A percentile compares a stretch with the other conserved stretches of the same genome.
Evolutionary conservation across 2,888 invertebrate genomes (phyloP).

Genomic region (Automeris io): DNA sequence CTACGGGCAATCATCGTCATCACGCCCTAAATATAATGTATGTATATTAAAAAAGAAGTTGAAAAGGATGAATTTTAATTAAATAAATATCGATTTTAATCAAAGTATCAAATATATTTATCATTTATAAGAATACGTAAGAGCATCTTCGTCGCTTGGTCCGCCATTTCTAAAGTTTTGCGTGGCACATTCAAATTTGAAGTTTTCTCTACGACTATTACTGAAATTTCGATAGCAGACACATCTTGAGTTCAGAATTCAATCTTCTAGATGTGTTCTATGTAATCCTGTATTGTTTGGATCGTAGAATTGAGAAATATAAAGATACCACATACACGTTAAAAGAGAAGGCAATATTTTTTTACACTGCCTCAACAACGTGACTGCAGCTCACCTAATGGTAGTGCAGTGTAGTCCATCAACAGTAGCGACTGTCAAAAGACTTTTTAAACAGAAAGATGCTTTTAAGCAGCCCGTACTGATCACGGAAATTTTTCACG

Average conservation of each 20-base stretch:
- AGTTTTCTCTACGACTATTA: slow-evolving; percentile 41
- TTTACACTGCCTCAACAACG: too few relatives aligned
- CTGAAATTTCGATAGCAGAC: slow-evolving; percentile 25
- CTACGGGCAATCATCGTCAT: too few relatives aligned
- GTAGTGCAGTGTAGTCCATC: too few relatives aligned
- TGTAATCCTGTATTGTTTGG: too few relatives aligned
- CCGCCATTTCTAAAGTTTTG: slow-evolving; percentile 44
- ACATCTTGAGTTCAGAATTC: slow-evolving; percentile 36
- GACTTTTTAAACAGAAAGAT: too few relatives aligned
- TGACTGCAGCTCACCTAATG: too few relatives aligned
- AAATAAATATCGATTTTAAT: background rate
- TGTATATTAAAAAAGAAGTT: background rate
- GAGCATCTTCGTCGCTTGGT: slow-evolving; percentile 21
- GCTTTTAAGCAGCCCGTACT: too few relatives aligned
- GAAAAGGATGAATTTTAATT: background rate
- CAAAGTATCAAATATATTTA: slow-evolving; percentile 12
- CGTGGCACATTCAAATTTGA: slow-evolving; percentile 55
- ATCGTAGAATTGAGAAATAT: too few relatives aligned
- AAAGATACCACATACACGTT: too few relatives aligned
- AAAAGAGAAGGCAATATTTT: too few relatives aligned
- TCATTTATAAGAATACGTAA: slow-evolving; percentile 26
- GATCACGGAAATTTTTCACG: too few relatives aligned
- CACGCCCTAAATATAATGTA: background rate
- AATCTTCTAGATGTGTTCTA: slow-evolving; percentile 23
- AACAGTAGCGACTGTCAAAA: too few relatives aligned